Evolutionary conservation across 2,888 invertebrate species (phyloP), one percentile per base, ranked within the genome.

Genomic region (Phasia obesa): DNA sequence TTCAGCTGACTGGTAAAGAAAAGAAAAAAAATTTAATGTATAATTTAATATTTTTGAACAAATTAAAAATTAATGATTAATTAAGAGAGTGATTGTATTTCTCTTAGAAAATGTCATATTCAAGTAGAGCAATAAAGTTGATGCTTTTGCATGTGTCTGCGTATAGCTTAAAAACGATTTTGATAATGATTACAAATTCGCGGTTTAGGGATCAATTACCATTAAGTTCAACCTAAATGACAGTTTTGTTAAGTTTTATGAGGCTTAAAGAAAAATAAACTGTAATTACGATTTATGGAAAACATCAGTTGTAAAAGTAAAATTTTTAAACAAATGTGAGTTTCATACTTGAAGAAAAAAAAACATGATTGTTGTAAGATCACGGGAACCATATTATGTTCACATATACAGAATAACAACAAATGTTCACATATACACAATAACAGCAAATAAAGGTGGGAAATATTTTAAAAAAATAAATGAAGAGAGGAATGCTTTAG

Each of bases 121-220:
- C 35, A 76, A 83, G 70, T 76, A 38, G 67, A 76, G 75, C 70
- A 67, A 60, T 65, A 70, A 49, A 57, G 31, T 78, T 78, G 75
- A 83, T 83, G 60, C 67, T 53, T 9, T 65, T 77, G 42, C n/a
- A n/a, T 51, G 23, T 19, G 9, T 6, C 4, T 15, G 42, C 7
- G 42, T 15, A 3, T 42, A 9, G 11, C 11, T 35, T 11, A 35
- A 5, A 11, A 35, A 11, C 1, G 35, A 9, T 4, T 35, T 35
- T 35, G 35, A 3, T 35, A 35, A 11, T 35, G 35, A 35, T 35
- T 35, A 35, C 11, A 42, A 2, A 71, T 67, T 73, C 23, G 67
- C 81, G 73, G 69, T 59, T 74, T 57, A 23, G 23, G 53, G 73
- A 69, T 82, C 62, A 73, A 77, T 82, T 74, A 74, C 69, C 15